Base-by-base conservation (phyloP, 2,113 vertebrate genomes). In the Psettodes erumei region DNA sequence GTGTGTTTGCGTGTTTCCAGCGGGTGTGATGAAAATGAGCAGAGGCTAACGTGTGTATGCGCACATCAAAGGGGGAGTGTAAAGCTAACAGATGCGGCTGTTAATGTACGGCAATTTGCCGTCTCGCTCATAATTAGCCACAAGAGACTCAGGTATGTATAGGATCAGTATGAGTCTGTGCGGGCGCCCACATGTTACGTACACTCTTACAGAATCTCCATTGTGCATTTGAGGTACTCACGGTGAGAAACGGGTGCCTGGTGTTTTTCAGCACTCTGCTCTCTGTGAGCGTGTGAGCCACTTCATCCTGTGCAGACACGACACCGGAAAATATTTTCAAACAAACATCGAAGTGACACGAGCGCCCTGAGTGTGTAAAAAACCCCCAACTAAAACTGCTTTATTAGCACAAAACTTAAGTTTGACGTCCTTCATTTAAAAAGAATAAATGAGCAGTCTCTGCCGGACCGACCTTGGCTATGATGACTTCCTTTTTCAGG, bases 401-500 rank as follows among this genome's bases (percentile, higher is more conserved):
- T 19, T 15, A 59, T 1, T 3, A 13, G 8, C 13, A 33, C 21
- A 13, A 38, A n/a, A 65, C n/a, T 55, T 8, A 2, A 48, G n/a
- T 38, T 61, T 13, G 2, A 38, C 35, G 42, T 50, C 3, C 25
- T 18, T 18, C 1, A 23, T 9, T 5, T 33, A 9, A 58, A 13
- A 8, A 18, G 11, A 64, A 40, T 10, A 25, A 25, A 2, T 27
- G 4, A 65, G 23, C 5, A 30, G 16, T 32, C 10, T 27, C 27
- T 25, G 19, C 2, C 13, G 50, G 42, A 72, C 70, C 80, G 89
- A 99, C 98, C 97, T 99, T 99, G 88, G 98, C 98, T 88, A 99
- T 98, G 91, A 99, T 99, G 64, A 99, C 96, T 93, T 99, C 98
- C 91, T 99, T 99, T 92, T 98, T 99, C 77, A 99, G 94, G 89